These are phyloP conservation scores for Muricea muricata DNA, from an alignment of 92 coral and sea anemone species.

Conservation along the genomic window DNA sequence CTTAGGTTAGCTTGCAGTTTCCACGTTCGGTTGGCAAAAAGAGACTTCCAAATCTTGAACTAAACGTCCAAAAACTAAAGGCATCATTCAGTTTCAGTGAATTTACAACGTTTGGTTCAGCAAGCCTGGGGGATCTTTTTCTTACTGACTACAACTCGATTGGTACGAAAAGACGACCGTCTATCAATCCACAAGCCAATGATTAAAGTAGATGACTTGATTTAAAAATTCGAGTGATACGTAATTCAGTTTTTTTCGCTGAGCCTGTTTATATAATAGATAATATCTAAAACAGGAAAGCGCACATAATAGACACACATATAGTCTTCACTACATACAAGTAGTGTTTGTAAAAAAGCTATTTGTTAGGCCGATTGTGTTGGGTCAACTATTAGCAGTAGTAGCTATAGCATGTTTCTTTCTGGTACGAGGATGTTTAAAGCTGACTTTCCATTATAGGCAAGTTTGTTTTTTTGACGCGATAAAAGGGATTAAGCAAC, in stretches of 20 bases:
- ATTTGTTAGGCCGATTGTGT: background rate
- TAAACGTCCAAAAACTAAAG: background rate
- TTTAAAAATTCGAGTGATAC: no score
- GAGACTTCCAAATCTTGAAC: constrained; percentile 30
- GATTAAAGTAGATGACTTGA: no score
- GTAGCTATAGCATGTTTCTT: no score
- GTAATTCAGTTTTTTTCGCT: background rate
- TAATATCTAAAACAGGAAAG: no score
- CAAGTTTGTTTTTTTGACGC: no score
- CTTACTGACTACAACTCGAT: constrained; percentile 13
- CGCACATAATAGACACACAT: background rate
- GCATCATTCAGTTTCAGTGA: background rate
- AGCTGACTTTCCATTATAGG: no score
- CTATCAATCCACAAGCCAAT: no score
- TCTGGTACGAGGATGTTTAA: no score
- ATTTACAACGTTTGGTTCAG: background rate
- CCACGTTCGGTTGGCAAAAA: constrained; percentile 7
- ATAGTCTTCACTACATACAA: background rate
- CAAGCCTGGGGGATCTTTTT: constrained; percentile 32
- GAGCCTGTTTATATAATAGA: background rate
- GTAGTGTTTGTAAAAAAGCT: no score
- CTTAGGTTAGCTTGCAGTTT: constrained; percentile 31
- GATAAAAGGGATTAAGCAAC: no score
- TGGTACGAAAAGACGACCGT: background rate
- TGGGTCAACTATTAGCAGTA: background rate